A percentile compares a stretch with the other conserved stretches of the same genome.
phyloP scores from a whole-genome alignment of 2,888 invertebrate genomes.

The Thysanoteuthis rhombus region DNA sequence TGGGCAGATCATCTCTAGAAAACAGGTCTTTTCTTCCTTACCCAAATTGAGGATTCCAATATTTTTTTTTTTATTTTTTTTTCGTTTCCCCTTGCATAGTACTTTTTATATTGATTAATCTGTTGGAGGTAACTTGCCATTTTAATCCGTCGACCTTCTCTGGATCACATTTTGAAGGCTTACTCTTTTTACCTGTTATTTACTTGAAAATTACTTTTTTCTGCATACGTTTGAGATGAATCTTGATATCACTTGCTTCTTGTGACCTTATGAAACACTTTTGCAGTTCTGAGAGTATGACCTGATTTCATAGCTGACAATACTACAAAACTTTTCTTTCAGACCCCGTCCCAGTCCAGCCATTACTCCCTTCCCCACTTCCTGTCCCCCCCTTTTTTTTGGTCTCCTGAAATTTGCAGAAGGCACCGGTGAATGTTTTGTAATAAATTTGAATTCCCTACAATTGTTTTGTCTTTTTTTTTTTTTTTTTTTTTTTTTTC shows the following conservation, averaged over 20 bases:
- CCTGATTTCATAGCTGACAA: not conserved
- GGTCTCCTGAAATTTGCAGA: conserved; percentile 25
- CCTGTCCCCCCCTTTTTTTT: not conserved
- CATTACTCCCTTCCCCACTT: not conserved
- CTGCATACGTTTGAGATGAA: too few relatives aligned
- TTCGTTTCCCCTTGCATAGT: too few relatives aligned
- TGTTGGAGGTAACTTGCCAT: not conserved
- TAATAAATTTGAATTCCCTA: conserved; percentile 33
- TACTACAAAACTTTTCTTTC: not conserved
- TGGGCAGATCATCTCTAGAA: not conserved
- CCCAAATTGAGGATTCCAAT: not conserved
- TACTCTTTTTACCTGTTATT: not conserved
- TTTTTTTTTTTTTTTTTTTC: not conserved
- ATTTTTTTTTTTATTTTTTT: not conserved
- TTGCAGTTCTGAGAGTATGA: not conserved
- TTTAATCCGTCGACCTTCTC: not conserved
- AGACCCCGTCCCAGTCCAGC: not conserved
- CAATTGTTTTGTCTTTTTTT: not conserved
- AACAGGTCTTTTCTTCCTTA: not conserved
- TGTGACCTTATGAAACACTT: too few relatives aligned
- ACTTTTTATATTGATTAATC: too few relatives aligned
- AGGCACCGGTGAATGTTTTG: conserved; percentile 32
- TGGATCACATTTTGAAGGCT: not conserved
- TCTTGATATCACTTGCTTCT: too few relatives aligned
- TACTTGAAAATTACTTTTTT: not conserved